These are phyloP conservation scores for Hirtodrosophila duncani DNA, from an alignment of 2,888 invertebrate genomes.

Conservation along the genomic window DNA sequence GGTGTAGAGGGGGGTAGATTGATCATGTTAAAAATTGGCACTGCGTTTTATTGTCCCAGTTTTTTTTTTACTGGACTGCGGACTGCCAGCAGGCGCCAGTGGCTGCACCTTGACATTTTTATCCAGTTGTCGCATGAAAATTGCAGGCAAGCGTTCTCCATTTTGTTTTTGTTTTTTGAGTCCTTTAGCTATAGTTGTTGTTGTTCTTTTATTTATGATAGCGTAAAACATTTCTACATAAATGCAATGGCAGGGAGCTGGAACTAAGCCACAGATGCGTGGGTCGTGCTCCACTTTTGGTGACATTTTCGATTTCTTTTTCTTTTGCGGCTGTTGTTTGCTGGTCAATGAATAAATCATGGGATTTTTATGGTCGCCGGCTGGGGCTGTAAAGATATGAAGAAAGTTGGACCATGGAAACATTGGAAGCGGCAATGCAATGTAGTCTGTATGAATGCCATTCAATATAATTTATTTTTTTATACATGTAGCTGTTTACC, in stretches of 20 bases:
- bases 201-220: slow-evolving; percentile 23
- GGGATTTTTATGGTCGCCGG: slow-evolving; percentile 12
- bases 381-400: no score
- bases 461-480: no score
- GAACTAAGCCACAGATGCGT: slow-evolving; percentile 20
- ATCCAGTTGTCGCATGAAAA: slow-evolving; percentile 44
- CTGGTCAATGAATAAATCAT: slow-evolving; percentile 36
- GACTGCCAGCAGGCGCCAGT: slow-evolving; percentile 30
- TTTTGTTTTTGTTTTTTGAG: slow-evolving; percentile 21
- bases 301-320: slow-evolving; percentile 16
- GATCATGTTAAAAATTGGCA: slow-evolving; percentile 29
- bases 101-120: slow-evolving; percentile 41
- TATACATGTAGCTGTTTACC: no score
- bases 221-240: neutral
- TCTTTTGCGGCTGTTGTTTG: slow-evolving; percentile 9
- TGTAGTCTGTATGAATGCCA: no score
- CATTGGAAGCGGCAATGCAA: slow-evolving; percentile 16
- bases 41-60: slow-evolving; percentile 35
- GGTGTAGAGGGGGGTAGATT: slow-evolving; percentile 1
- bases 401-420: neutral
- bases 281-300: slow-evolving; percentile 14
- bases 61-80: slow-evolving; percentile 2
- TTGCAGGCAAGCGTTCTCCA: neutral
- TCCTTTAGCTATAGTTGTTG: no score
- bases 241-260: neutral